Evolutionary conservation across 2,888 invertebrate species (phyloP).

Genomic region (Trissolcus japonicus): DNA sequence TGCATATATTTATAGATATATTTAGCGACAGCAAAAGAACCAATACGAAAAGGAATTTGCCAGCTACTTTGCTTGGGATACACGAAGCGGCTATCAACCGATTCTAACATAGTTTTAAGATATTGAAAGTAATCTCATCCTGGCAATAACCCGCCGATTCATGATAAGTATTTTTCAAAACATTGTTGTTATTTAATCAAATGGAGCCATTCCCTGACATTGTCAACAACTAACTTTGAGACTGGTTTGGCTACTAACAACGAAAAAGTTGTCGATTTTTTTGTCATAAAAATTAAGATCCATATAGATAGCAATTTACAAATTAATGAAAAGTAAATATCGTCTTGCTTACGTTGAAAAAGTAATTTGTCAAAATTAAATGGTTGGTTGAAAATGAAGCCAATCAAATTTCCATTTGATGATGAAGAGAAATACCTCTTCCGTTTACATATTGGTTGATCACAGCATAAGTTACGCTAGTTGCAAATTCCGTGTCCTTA

Average conservation of each 20-base stretch:
- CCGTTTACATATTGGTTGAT: background rate
- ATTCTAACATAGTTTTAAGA: conserved; percentile 14
- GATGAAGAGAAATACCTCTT: conserved; percentile 8
- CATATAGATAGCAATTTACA: conserved; percentile 23
- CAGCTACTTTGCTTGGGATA: conserved; percentile 9
- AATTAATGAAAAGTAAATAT: conserved; percentile 36
- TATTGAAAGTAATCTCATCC: background rate
- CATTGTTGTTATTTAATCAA: conserved; percentile 7
- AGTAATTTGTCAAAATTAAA: conserved; percentile 37
- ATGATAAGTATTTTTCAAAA: background rate
- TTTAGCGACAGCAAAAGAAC: conserved; percentile 19
- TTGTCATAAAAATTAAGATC: conserved; percentile 37
- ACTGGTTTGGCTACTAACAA: background rate
- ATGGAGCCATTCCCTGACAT: conserved; percentile 5
- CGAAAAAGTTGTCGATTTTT: conserved; percentile 7
- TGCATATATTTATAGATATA: conserved; percentile 70
- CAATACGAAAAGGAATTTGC: conserved; percentile 21
- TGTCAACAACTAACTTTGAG: conserved; percentile 10
- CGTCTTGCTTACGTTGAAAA: conserved; percentile 5
- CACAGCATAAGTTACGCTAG: conserved; percentile 9
- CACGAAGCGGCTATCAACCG: conserved; percentile 36
- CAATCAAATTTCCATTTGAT: conserved; percentile 50
- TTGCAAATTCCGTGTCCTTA: conserved; percentile 38
- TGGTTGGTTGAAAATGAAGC: conserved; percentile 23
- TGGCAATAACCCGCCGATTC: background rate